Conservation (phyloP, 2,113 vertebrate species). For the Oxyruncus cristatus region DNA sequence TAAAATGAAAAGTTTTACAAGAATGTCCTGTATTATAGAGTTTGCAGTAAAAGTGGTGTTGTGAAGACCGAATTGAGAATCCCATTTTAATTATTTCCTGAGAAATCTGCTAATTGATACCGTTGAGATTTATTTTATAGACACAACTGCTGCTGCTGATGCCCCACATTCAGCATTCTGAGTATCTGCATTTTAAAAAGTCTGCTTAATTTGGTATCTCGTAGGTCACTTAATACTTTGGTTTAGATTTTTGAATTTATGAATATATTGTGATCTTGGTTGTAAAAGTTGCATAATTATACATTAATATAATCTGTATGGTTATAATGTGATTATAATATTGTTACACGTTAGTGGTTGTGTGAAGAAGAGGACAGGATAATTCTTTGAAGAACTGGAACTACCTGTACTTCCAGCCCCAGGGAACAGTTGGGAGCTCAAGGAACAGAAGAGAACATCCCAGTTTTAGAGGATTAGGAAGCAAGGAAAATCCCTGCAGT, state of each 20-base stretch:
- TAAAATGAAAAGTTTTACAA: not conserved
- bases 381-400: not conserved
- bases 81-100: not conserved
- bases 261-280: not conserved
- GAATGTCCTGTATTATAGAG: not conserved
- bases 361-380: not conserved
- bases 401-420: not conserved
- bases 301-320: not conserved
- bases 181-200: not conserved
- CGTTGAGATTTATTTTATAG: constrained; percentile 11
- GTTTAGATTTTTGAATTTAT: not conserved
- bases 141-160: not conserved
- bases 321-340: not conserved
- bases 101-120: constrained; percentile 31
- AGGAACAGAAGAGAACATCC: not conserved
- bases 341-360: not conserved
- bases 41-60: not conserved
- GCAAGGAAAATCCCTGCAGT: not conserved
- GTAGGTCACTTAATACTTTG: not conserved
- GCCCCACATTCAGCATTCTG: not conserved
- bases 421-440: not conserved
- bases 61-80: not conserved
- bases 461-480: not conserved
- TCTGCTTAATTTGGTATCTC: not conserved
- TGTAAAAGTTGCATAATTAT: not conserved